phyloP scores from a whole-genome alignment of 2,113 vertebrate species.

The Ploceus nigricollis region DNA sequence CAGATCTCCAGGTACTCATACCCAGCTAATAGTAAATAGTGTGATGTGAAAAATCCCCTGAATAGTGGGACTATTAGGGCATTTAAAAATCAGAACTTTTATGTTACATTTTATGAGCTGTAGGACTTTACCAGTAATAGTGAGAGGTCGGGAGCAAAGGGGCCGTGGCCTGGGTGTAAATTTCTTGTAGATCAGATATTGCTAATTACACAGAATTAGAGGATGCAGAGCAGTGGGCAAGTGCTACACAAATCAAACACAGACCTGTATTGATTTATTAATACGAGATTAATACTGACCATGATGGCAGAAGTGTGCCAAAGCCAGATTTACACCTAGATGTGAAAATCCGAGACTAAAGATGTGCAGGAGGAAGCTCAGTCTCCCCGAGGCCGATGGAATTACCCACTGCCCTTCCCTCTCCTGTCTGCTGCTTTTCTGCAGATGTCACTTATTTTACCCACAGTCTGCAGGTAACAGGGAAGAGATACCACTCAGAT shows the following conservation, averaged over 20 bases:
- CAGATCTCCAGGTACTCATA: background rate
- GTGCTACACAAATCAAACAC: background rate
- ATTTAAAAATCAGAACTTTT: background rate
- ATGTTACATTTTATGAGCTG: background rate
- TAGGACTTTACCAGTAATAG: background rate
- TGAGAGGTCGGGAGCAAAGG: background rate
- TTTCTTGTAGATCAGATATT: background rate
- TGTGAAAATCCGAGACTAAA: background rate
- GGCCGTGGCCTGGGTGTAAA: background rate
- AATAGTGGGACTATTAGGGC: background rate
- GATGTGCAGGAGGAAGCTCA: background rate
- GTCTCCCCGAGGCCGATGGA: background rate
- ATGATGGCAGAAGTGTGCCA: background rate
- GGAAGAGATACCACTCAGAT: background rate
- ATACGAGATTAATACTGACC: background rate
- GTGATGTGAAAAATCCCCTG: background rate
- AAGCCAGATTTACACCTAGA: background rate
- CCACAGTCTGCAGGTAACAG: background rate
- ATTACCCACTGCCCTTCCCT: background rate
- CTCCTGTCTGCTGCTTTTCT: background rate
- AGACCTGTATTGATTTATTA: background rate
- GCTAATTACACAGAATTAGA: background rate
- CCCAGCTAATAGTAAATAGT: background rate
- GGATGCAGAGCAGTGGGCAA: background rate
- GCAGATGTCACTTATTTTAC: background rate